Base-by-base conservation (phyloP, 2,113 vertebrate species). In the Caranx melampygus region DNA sequence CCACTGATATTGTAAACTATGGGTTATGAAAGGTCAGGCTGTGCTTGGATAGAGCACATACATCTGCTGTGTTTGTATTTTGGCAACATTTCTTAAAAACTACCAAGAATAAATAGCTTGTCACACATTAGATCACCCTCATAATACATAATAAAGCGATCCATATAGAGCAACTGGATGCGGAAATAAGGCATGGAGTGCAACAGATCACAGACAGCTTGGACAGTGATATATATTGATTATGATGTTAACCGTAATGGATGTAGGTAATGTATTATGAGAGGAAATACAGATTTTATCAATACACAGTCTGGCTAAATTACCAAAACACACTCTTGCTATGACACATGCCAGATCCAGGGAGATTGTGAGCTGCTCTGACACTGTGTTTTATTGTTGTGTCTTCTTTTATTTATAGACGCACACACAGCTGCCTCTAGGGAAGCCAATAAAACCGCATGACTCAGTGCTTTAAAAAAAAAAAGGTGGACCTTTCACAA, bases 381-480 rank as follows among this genome's bases (percentile, higher is more conserved):
- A 81, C 67, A 58, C 51, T 2, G 37, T 72, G 60, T 65, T 78
- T 78, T 68, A 81, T 71, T 86, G 70, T 74, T 20, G 11, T 21
- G 51, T 67, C 47, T 68, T 72, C 42, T 68, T 85, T 88, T 91
- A 87, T 90, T 89, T 86, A 78, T 82, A 82, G 72, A 72, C 33
- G 60, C 63, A 68, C 63, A 70, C 75, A 33, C 33, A 47, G 3
- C 42, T 73, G 76, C 81, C 86, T 78, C 74, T 35, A 47, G 75
- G 77, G 72, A 69, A 71, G 61, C 60, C 52, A 77, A 88, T 85
- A 79, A 90, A 85, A 65, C 63, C 34, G 51, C 78, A 86, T 59
- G 83, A 82, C 55, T 80, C 70, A 70, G 49, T 58, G 63, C 69
- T 83, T 72, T 66, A 52, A 72, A 86, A 26, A 26, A 26, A 26